Evolutionary conservation across 2,888 invertebrate species (phyloP).

Genomic region (Heliconius sara): DNA sequence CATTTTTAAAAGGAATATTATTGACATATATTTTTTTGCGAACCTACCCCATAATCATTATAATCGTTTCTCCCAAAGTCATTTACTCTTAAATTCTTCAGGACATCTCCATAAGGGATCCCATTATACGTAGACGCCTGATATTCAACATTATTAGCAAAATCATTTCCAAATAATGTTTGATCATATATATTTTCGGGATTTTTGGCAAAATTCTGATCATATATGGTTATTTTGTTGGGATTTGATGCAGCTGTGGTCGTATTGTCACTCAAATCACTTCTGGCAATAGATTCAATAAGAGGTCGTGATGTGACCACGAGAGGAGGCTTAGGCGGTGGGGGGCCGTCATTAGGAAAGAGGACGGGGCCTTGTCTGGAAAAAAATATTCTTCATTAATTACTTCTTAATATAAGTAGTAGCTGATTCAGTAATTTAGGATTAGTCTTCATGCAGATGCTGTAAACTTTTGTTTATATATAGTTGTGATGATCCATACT

Average conservation of each 20-base stretch:
- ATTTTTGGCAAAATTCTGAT: conserved; percentile 5
- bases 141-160: conserved; percentile 29
- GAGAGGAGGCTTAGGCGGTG: conserved; percentile 68
- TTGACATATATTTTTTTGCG: neutral
- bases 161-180: conserved; percentile 12
- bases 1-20: no score
- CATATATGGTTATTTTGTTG: conserved; percentile 48
- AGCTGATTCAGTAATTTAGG: no score
- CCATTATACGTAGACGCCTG: conserved; percentile 43
- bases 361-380: conserved; percentile 77
- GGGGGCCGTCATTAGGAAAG: conserved; percentile 73
- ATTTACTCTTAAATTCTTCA: conserved; percentile 46
- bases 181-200: conserved; percentile 11
- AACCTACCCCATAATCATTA: conserved; percentile 64
- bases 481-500: no score
- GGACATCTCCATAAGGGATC: conserved; percentile 53
- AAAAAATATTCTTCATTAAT: conserved; percentile 8
- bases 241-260: conserved; percentile 58
- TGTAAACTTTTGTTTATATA: no score
- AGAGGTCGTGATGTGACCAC: conserved; percentile 76
- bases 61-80: conserved; percentile 51
- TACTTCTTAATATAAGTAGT: no score
- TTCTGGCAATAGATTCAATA: conserved; percentile 69
- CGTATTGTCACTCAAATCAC: conserved; percentile 62
- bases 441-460: no score